These are phyloP conservation scores for Panagrolaimus sp. DNA, from an alignment of 1,140 invertebrate species.

Conservation along the genomic window DNA sequence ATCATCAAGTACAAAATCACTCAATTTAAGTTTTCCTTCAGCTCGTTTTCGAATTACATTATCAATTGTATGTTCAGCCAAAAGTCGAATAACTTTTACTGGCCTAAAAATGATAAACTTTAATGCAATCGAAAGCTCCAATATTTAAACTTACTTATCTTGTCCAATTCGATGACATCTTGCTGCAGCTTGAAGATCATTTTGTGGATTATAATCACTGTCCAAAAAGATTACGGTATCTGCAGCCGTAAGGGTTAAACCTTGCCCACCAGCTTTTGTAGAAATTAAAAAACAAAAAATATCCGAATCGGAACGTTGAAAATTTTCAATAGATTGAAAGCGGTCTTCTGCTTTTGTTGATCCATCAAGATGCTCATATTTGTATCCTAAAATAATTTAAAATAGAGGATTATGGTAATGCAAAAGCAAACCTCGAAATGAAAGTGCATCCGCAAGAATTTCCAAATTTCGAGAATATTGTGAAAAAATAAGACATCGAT, in stretches of 20 bases:
- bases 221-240: constrained; percentile 63
- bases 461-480: constrained; percentile 19
- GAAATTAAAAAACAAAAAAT: constrained; percentile 33
- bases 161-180: constrained; percentile 62
- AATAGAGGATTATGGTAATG: background rate
- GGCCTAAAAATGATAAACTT: constrained; percentile 51
- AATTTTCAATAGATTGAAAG: constrained; percentile 28
- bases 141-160: constrained; percentile 57
- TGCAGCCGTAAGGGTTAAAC: constrained; percentile 61
- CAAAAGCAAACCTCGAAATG: background rate
- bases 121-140: constrained; percentile 58
- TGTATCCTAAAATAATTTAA: background rate
- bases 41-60: constrained; percentile 61
- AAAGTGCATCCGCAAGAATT: constrained; percentile 12
- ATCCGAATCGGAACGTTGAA: constrained; percentile 25
- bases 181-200: constrained; percentile 62
- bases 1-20: constrained; percentile 60
- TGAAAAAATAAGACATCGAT: constrained; percentile 88
- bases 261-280: constrained; percentile 59
- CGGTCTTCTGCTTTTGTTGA: background rate
- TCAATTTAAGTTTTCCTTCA: constrained; percentile 60
- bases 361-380: constrained; percentile 1
- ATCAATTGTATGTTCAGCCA: constrained; percentile 60
- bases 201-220: constrained; percentile 63
- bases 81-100: constrained; percentile 61